Evolutionary conservation across 2,888 invertebrate genomes (phyloP), one percentile per base, ranked within the genome.

Genomic region (Eupithecia exiguata): DNA sequence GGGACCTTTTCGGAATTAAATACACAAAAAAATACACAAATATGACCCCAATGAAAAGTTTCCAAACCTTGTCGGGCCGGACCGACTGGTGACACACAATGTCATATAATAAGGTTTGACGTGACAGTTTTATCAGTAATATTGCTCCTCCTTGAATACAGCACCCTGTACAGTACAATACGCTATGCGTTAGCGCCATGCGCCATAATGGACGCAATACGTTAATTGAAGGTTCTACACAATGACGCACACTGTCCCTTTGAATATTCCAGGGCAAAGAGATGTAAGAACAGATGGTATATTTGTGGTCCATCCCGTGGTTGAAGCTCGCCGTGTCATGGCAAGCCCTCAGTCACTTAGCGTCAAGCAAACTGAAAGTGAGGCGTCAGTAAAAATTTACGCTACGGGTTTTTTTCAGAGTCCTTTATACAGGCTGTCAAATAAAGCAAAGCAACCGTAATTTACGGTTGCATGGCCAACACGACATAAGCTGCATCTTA

Each of bases 161-260:
- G 12, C 58, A 58, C 5, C 58, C 58, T 58, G 58, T 58, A 58
- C 21, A 14, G 25, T 58, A 25, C 58, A 58, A 58, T 58, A 14
- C 21, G 12, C 25, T 40, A 38, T 43, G 40, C 66, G 40, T 66
- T 66, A 66, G 66, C 66, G 66, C 66, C 66, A 40, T 85, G 83
- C 83, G 79, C 81, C 87, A 87, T 92, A 92, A 91, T 91, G 91
- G 89, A 86, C 81, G 84, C 87, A 83, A 83, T 85, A 86, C 90
- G 93, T 89, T 93, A 93, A 93, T 94, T 93, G 92, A 87, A 75
- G 68, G 72, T 82, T 87, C 88, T 89, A 91, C 89, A 91, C 91
- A 91, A 91, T 91, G 89, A 90, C 88, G 87, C 84, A 86, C 85
- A 84, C 86, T 88, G 89, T 90, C 87, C 86, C 84, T 87, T 70